These are phyloP conservation scores for Hydropotes inermis DNA, from an alignment of 2,113 vertebrate genomes.

Conservation along the genomic window DNA sequence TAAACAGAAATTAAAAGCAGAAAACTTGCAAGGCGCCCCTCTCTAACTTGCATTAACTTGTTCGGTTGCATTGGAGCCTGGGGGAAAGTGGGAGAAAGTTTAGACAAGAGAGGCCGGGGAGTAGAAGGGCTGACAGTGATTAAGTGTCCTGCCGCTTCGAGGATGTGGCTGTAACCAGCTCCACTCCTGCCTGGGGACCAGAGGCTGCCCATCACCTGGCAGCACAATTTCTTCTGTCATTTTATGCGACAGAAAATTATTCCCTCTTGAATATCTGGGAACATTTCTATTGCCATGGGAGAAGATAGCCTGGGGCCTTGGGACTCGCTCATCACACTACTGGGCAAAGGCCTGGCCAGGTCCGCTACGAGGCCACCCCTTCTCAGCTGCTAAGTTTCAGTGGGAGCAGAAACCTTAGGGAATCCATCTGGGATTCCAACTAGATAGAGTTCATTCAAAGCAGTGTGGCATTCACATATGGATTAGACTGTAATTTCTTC, in stretches of 20 bases:
- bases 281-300: fast-evolving
- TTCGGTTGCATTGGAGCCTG: not conserved
- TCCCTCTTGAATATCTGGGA: not conserved
- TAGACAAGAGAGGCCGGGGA: not conserved
- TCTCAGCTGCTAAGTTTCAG: not conserved
- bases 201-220: not conserved
- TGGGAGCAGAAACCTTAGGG: not conserved
- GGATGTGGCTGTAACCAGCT: fast-evolving
- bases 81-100: not conserved
- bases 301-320: not conserved
- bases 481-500: not conserved
- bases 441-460: not conserved
- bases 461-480: not conserved
- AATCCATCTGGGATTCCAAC: not conserved
- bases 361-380: fast-evolving
- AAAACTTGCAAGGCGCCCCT: conserved; percentile 30
- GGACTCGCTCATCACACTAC: not conserved
- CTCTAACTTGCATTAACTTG: conserved; percentile 42
- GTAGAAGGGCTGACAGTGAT: not conserved
- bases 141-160: fast-evolving
- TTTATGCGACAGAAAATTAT: not conserved
- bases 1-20: conserved; percentile 72
- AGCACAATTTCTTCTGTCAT: not conserved
- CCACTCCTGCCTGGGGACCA: not conserved
- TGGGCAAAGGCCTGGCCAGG: not conserved